Percentiles rank a stretch among this genome's conserved stretches.
Conservation (phyloP, 2,113 vertebrate species). For the Heterochromis multidens region DNA sequence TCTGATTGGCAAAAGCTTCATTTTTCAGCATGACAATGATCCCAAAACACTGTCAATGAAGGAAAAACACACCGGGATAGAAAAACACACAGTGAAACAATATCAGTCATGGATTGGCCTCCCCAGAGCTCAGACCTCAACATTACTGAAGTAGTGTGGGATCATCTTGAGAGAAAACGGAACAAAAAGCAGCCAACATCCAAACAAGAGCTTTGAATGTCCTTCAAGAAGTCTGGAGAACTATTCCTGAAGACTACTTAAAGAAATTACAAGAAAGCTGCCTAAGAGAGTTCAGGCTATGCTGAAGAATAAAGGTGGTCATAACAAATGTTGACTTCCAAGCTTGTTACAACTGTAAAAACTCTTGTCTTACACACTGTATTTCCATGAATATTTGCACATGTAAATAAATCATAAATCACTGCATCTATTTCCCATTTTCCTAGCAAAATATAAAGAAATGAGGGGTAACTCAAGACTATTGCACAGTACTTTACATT, state of each 20-base stretch:
- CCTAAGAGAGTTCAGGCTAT: too few species aligned
- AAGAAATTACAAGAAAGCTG: neutral
- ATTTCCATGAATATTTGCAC: neutral
- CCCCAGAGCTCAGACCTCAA: neutral
- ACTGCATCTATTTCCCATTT: neutral
- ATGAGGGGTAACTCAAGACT: neutral
- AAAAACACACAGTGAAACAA: neutral
- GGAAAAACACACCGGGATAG: neutral
- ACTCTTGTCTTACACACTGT: too few species aligned
- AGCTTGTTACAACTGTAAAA: too few species aligned
- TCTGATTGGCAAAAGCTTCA: neutral
- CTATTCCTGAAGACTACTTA: neutral
- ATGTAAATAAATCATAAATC: neutral
- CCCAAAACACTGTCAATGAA: neutral
- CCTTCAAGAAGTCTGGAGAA: neutral
- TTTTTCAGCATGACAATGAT: neutral
- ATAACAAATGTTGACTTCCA: too few species aligned
- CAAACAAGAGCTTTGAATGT: neutral
- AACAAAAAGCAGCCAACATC: neutral
- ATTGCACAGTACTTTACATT: neutral
- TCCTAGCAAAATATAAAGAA: neutral
- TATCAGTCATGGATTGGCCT: neutral
- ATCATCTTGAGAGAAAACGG: neutral
- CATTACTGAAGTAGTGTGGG: too few species aligned
- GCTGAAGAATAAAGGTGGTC: too few species aligned